Evolutionary conservation across 2,888 invertebrate genomes (phyloP).

Genomic region (Eristalinus sepulchralis): DNA sequence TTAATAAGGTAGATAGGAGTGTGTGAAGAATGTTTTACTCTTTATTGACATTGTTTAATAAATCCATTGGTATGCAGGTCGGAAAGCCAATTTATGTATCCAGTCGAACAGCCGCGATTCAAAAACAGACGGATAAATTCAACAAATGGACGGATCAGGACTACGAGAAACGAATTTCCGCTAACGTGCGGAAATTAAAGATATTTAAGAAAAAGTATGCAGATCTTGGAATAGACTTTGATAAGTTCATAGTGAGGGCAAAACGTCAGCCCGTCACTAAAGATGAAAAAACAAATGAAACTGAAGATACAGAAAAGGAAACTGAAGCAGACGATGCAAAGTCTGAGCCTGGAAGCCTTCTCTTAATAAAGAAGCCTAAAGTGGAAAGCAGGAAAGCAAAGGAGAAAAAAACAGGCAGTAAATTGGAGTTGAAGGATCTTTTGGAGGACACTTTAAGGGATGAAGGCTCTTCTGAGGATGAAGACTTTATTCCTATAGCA

Average conservation of each 20-base stretch:
- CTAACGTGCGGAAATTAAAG: constrained; percentile 74
- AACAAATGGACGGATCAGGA: constrained; percentile 77
- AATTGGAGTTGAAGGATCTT: constrained; percentile 75
- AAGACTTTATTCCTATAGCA: constrained; percentile 73
- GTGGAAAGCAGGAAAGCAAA: constrained; percentile 43
- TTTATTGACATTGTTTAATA: not conserved
- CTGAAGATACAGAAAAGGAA: constrained; percentile 25
- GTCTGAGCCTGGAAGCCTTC: constrained; percentile 36
- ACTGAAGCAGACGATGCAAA: constrained; percentile 11
- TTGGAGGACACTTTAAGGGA: constrained; percentile 77
- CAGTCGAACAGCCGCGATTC: constrained; percentile 73
- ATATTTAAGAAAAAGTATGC: constrained; percentile 76
- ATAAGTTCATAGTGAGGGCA: constrained; percentile 73
- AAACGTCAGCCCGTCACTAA: constrained; percentile 63
- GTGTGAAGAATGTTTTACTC: no score
- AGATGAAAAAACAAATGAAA: constrained; percentile 25
- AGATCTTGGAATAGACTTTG: constrained; percentile 77
- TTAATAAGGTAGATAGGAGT: constrained; percentile 78
- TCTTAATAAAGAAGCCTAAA: constrained; percentile 59
- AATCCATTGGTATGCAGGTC: constrained; percentile 72
- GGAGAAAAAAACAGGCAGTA: constrained; percentile 48
- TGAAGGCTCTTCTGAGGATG: constrained; percentile 77
- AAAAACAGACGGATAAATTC: constrained; percentile 73
- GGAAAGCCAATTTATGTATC: constrained; percentile 78
- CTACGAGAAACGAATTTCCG: constrained; percentile 75